A percentile compares a stretch with the other conserved stretches of the same genome.
These are phyloP conservation scores for Acromyrmex echinatior DNA, from an alignment of 1,140 invertebrate genomes.

Conservation along the genomic window DNA sequence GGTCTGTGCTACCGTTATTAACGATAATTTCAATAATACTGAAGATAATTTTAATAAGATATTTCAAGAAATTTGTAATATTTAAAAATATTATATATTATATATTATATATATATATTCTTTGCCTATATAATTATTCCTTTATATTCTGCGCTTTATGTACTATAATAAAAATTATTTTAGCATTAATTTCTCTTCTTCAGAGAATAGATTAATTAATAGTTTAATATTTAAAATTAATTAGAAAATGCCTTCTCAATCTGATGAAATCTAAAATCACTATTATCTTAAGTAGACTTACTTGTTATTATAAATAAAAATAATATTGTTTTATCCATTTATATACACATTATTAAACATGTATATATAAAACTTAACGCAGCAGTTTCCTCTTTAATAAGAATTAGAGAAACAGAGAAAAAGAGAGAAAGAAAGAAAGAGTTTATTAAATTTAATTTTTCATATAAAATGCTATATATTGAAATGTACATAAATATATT, in stretches of 20 bases:
- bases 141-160: neutral
- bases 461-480: neutral
- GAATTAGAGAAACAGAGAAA: neutral
- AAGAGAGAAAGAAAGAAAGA: neutral
- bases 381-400: neutral
- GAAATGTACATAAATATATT: neutral
- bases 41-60: neutral
- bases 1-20: slow-evolving; percentile 14
- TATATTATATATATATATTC: neutral
- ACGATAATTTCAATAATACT: neutral
- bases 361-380: neutral
- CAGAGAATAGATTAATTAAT: neutral
- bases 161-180: slow-evolving; percentile 1
- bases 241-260: neutral
- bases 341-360: neutral
- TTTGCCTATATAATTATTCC: neutral
- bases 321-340: neutral
- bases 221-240: neutral
- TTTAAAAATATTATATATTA: neutral
- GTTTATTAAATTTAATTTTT: neutral
- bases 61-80: neutral
- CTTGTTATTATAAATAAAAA: neutral
- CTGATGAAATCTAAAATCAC: neutral
- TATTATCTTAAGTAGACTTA: neutral
- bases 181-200: neutral